These are phyloP conservation scores for Oligia latruncula DNA, from an alignment of 2,888 invertebrate species.

Conservation along the genomic window DNA sequence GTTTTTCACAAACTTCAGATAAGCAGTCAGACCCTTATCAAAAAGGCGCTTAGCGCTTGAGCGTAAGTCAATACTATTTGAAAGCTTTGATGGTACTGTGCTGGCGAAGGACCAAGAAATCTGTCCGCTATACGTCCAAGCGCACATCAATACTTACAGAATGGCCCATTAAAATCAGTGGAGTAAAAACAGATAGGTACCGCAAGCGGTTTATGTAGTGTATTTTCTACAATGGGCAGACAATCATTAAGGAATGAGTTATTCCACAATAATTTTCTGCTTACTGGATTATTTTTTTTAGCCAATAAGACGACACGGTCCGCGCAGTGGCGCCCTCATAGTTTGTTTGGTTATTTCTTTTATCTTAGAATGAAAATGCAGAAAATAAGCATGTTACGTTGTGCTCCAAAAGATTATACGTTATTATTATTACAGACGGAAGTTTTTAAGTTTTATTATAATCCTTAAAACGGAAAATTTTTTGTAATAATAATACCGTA, in stretches of 20 bases:
- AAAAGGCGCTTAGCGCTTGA: conserved; percentile 24
- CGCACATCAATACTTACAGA: conserved; percentile 21
- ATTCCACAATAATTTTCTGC: not conserved
- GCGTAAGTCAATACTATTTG: conserved; percentile 32
- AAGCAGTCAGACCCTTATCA: conserved; percentile 37
- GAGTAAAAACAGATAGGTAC: conserved; percentile 34
- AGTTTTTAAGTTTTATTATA: no score
- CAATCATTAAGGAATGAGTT: not conserved
- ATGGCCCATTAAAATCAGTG: conserved; percentile 34
- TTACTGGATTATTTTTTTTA: not conserved
- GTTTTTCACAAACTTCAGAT: not conserved
- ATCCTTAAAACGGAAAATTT: no score
- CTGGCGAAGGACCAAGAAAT: conserved; percentile 29
- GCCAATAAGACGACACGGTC: no score
- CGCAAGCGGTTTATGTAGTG: conserved; percentile 7
- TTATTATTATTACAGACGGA: no score
- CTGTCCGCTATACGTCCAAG: conserved; percentile 11
- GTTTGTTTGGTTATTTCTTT: no score
- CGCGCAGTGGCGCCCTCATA: no score
- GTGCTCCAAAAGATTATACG: no score
- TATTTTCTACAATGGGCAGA: conserved; percentile 10
- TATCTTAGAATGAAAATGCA: no score
- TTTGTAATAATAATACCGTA: no score
- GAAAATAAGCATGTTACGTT: no score
- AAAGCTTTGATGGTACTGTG: conserved; percentile 23